Evolutionary conservation across 1,140 invertebrate genomes (phyloP), one percentile per base, ranked within the genome.

Genomic region (Drosophila elegans): DNA sequence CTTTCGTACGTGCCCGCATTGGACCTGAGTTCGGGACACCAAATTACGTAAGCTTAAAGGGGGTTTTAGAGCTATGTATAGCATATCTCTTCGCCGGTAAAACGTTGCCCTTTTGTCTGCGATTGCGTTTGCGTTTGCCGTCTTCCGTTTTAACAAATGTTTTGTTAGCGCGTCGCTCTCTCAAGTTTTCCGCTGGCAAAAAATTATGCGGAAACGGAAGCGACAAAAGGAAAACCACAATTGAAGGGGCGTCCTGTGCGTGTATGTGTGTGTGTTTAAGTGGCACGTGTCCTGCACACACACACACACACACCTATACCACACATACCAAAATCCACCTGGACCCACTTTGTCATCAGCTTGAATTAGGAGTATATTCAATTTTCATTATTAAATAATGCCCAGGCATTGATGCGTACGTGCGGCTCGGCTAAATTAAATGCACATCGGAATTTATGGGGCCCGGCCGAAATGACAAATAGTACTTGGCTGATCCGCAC

Each of bases 301-400:
- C 39, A 16, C 49, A 38, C 51, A 51, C 51, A 56, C 39, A 16
- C 25, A 9, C 16, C 1, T 41, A 34, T 56, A 45, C 66, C 66
- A 39, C 21, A 11, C 11, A 7, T 34, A 45, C 59, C 16, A 21
- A 51, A 52, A 52, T 44, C 54, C 56, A 55, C 62, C 74, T 76
- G 59, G 54, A 56, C 52, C 69, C 72, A 74, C 71, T 78, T 78
- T 82, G 74, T 82, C 80, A 82, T 69, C 74, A 57, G 61, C 36
- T 34, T 46, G 80, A 80, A 89, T 88, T 89, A 83, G 80, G 72
- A 84, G 80, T 90, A 89, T 89, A 89, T 89, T 89, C 84, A 90
- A 89, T 89, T 89, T 89, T 89, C 77, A 89, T 89, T 89, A 89
- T 89, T 89, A 71, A 89, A 89, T 89, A 89, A 89, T 89, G 85